A percentile compares a stretch with the other conserved stretches of the same genome.
Conservation (phyloP, 1,140 invertebrate genomes). For the Cecropterus lyciades region DNA sequence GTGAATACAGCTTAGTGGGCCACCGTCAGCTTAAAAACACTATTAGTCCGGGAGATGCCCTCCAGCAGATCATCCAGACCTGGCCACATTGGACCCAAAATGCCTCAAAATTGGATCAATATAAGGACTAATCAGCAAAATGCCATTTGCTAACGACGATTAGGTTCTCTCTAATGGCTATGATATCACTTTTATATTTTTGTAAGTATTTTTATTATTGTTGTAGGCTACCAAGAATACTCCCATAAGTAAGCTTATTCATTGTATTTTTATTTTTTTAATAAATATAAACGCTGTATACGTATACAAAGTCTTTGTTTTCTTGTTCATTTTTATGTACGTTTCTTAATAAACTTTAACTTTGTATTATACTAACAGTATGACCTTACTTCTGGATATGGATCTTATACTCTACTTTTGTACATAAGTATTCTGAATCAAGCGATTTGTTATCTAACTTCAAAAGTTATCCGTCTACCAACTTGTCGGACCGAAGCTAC, state of each 20-base stretch:
- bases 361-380: too few relatives aligned
- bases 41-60: constrained; percentile 85
- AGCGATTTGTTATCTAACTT: too few relatives aligned
- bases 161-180: too few relatives aligned
- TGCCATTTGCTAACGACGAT: not conserved
- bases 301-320: not conserved
- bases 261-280: not conserved
- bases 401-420: too few relatives aligned
- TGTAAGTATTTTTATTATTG: not conserved
- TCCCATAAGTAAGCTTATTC: not conserved
- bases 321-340: not conserved
- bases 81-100: constrained; percentile 83
- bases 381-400: too few relatives aligned
- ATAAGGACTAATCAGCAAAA: not conserved
- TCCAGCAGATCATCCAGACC: constrained; percentile 84
- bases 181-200: not conserved
- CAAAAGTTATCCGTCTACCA: too few relatives aligned
- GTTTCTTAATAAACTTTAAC: too few relatives aligned
- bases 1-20: constrained; percentile 85
- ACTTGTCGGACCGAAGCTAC: too few relatives aligned
- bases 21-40: constrained; percentile 85
- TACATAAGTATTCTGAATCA: too few relatives aligned
- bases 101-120: not conserved
- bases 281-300: not conserved
- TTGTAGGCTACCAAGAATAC: not conserved